Percentiles rank a stretch among this genome's conserved stretches.
phyloP scores from a whole-genome alignment of 2,113 vertebrate genomes.

The Pampusana beccarii region DNA sequence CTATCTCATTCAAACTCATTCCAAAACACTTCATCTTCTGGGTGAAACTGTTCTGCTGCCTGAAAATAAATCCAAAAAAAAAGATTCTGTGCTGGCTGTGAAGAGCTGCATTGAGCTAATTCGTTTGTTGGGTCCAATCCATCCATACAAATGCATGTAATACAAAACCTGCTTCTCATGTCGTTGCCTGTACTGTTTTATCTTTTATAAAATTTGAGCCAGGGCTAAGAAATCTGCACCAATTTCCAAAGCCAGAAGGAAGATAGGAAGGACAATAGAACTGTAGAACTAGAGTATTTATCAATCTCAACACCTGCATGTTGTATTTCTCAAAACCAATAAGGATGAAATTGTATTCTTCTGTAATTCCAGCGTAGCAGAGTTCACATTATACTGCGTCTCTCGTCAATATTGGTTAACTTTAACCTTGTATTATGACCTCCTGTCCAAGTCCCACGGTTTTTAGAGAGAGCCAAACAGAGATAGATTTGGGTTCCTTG shows the following conservation, averaged over 20 bases:
- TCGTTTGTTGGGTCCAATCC: neutral
- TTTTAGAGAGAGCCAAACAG: neutral
- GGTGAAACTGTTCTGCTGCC: conserved; percentile 16
- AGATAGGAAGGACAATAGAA: neutral
- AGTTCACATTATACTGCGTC: neutral
- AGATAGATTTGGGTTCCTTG: neutral
- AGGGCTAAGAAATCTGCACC: neutral
- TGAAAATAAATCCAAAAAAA: conserved; percentile 53
- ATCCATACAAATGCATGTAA: neutral
- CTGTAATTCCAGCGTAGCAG: neutral
- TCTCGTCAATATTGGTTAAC: neutral
- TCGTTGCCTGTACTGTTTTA: neutral
- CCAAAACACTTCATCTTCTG: conserved; percentile 35
- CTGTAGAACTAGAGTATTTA: neutral
- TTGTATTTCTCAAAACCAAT: neutral
- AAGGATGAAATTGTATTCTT: neutral
- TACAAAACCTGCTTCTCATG: neutral
- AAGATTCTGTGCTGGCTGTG: neutral
- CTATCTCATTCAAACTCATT: conserved; percentile 27
- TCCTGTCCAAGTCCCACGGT: neutral
- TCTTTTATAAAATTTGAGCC: neutral
- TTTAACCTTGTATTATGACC: neutral
- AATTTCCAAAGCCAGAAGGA: neutral
- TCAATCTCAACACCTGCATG: neutral
- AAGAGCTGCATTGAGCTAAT: conserved; percentile 12